Percentiles rank a stretch among this genome's conserved stretches.
Evolutionary conservation across 2,113 vertebrate genomes (phyloP).

Genomic region (Marcusenius ussheri): DNA sequence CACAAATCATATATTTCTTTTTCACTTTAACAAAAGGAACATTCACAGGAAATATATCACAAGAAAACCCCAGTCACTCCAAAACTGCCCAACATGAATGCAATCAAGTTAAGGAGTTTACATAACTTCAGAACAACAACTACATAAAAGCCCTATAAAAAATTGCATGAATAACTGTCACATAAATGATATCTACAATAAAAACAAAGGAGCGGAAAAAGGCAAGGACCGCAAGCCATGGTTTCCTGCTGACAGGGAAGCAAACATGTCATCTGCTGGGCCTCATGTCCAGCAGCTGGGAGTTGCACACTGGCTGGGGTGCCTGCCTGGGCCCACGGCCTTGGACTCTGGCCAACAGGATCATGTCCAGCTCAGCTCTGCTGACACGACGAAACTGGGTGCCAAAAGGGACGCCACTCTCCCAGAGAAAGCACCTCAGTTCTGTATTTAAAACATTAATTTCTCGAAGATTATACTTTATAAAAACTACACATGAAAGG

Average conservation of each 20-base stretch:
- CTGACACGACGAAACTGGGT: neutral
- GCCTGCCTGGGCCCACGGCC: neutral
- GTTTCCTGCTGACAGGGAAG: neutral
- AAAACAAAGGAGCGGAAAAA: slow-evolving; percentile 5
- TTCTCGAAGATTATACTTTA: neutral
- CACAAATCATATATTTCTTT: neutral
- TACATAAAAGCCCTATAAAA: neutral
- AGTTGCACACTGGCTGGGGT: neutral
- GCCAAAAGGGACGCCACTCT: neutral
- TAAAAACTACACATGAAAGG: neutral
- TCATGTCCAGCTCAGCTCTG: neutral
- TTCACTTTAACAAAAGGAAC: neutral
- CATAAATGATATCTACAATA: neutral
- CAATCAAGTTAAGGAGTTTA: neutral
- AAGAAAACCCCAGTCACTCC: neutral
- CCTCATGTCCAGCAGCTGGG: neutral
- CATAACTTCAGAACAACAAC: neutral
- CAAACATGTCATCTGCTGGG: neutral
- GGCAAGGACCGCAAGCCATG: neutral
- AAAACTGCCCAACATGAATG: neutral
- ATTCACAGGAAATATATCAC: neutral
- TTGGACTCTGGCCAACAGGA: slow-evolving; percentile 13
- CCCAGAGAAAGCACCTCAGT: neutral
- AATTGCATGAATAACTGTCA: neutral
- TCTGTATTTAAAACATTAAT: neutral